A percentile compares a stretch with the other conserved stretches of the same genome.
These are phyloP conservation scores for Pristionchus fissidentatus DNA, from an alignment of 2,888 invertebrate species.

Conservation along the genomic window DNA sequence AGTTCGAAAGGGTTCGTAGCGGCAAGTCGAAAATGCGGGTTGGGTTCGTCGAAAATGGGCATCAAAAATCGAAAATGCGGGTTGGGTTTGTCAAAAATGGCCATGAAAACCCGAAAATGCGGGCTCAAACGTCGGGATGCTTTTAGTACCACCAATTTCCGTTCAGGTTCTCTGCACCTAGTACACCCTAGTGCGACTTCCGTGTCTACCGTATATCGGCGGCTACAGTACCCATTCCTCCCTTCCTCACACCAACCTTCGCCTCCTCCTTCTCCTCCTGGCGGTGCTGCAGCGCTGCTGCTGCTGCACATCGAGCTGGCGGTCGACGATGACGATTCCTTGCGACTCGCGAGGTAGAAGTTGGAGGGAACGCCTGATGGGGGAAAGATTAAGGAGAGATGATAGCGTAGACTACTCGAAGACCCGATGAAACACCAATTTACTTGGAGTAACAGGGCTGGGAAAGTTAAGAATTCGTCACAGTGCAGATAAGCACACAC, in stretches of 20 bases:
- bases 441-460: background rate
- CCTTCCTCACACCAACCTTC: too few species aligned
- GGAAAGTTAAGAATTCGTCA: background rate
- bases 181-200: too few species aligned
- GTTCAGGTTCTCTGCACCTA: too few species aligned
- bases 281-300: background rate
- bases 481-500: too few species aligned
- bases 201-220: too few species aligned
- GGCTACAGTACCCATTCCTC: too few species aligned
- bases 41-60: background rate
- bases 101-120: too few species aligned
- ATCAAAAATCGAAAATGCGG: background rate
- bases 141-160: too few species aligned
- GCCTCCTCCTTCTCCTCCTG: background rate
- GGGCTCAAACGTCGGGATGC: too few species aligned
- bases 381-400: too few species aligned
- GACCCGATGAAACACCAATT: too few species aligned
- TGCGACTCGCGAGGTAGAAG: constrained; percentile 18
- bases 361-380: constrained; percentile 25
- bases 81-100: too few species aligned
- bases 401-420: background rate
- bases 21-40: background rate
- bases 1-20: background rate
- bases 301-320: background rate
- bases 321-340: background rate